Base-by-base conservation (phyloP, 2,797 vertebrate species). In the Naso thynnoides region DNA sequence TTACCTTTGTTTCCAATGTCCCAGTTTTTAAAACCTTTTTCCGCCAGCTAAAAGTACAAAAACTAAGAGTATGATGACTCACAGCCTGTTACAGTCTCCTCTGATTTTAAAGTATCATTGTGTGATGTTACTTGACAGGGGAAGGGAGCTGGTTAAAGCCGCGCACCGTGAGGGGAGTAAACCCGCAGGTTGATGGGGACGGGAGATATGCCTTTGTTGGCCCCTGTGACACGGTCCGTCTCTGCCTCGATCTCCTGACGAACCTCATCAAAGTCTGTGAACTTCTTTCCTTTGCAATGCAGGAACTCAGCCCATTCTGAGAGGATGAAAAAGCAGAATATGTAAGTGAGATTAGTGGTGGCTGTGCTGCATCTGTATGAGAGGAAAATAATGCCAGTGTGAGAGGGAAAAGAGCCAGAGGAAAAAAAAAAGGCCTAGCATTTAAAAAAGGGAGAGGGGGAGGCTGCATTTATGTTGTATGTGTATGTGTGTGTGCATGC, bases 261-360 rank as follows among this genome's bases (percentile, higher is more conserved):
- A n/a, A 98, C 96, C 91, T 99, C 98, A 1, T 99, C 97, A 0
- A 98, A 98, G 67, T 98, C 97, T 0, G 96, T 98, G 92, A 99
- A 98, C 79, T 98, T 98, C 86, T 96, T 97, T 57, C 97, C 96
- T 83, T 99, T 98, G 93, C 96, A 96, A 92, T 99, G 97, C 70
- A 99, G 94, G 87, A 99, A 99, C 68, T 99, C 97, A 0, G 96
- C 97, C 88, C 96, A 97, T 87, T 98, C 97, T 98, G 90, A 52
- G 52, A 62, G 69, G 44, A 78, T 13, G 50, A 23, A 77, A 76
- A 81, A 15, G 19, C 53, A 60, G 13, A 70, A 65, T n/a, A 49
- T 4, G 49, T 16, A 66, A 41, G 2, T 16, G 27, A 58, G 73
- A 84, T 88, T 79, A 86, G 80, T 36, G 60, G 49, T 23, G 70